Percentiles rank a stretch among this genome's conserved stretches.
Evolutionary conservation across 2,113 vertebrate genomes (phyloP).

Genomic region (Sander lucioperca): DNA sequence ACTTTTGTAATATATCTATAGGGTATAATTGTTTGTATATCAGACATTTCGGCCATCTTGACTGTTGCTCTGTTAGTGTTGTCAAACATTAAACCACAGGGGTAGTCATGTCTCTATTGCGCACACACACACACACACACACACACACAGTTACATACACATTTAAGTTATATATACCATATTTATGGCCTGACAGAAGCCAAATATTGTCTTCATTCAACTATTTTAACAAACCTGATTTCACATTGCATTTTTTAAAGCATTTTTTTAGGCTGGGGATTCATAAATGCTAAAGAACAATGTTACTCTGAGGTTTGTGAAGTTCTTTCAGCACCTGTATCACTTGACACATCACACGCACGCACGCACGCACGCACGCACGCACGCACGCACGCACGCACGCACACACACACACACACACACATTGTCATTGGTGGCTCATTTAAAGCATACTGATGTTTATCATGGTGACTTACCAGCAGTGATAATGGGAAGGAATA

Average conservation of each 20-base stretch:
- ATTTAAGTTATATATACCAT: neutral
- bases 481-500: neutral
- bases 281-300: neutral
- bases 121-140: neutral
- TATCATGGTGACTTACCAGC: neutral
- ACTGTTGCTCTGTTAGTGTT: slow-evolving; percentile 6
- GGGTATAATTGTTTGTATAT: neutral
- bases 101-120: neutral
- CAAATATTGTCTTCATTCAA: neutral
- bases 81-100: slow-evolving; percentile 33
- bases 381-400: neutral
- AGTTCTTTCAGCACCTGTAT: neutral
- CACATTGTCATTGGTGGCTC: too few relatives aligned
- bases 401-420: neutral
- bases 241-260: neutral
- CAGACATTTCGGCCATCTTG: neutral
- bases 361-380: neutral
- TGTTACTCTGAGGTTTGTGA: neutral
- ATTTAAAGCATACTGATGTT: neutral
- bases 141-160: neutral
- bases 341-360: too few relatives aligned
- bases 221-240: neutral
- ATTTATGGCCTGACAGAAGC: neutral
- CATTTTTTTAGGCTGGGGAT: neutral
- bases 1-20: neutral